These are phyloP conservation scores for Cheilosia grossa DNA, from an alignment of 2,888 invertebrate genomes.

Conservation along the genomic window DNA sequence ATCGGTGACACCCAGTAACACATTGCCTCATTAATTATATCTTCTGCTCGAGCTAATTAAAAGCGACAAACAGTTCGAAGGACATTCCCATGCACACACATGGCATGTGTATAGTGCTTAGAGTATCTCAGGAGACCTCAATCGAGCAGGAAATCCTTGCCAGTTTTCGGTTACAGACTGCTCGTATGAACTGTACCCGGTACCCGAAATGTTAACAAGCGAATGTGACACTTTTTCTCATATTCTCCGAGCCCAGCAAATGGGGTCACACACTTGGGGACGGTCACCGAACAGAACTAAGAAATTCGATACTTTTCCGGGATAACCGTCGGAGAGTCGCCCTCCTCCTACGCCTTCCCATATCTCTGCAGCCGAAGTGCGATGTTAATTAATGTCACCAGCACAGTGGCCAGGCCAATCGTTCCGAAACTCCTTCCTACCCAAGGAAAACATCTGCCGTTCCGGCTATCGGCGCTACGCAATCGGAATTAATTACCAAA, in stretches of 20 bases:
- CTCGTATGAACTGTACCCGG: not conserved
- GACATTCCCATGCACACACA: constrained; percentile 46
- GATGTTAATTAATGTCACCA: constrained; percentile 72
- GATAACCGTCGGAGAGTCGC: constrained; percentile 40
- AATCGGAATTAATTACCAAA: constrained; percentile 73
- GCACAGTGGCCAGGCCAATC: not conserved
- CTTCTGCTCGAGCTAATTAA: constrained; percentile 67
- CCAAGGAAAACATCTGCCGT: constrained; percentile 54
- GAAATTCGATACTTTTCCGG: constrained; percentile 71
- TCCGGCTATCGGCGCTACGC: constrained; percentile 65
- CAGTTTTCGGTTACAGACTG: constrained; percentile 62
- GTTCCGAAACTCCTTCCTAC: constrained; percentile 1
- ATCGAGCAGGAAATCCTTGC: constrained; percentile 62
- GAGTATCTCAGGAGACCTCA: constrained; percentile 49
- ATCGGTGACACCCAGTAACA: constrained; percentile 52
- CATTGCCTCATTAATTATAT: constrained; percentile 72
- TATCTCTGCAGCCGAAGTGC: constrained; percentile 23
- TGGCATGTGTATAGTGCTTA: not conserved
- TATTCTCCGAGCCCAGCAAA: constrained; percentile 16
- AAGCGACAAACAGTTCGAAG: constrained; percentile 58
- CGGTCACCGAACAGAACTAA: not conserved
- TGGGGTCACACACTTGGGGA: constrained; percentile 49
- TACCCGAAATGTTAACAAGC: constrained; percentile 59
- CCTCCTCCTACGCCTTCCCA: constrained; percentile 32
- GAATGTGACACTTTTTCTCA: constrained; percentile 60